Evolutionary conservation across 2,797 vertebrate genomes (phyloP), one percentile per base, ranked within the genome.

Genomic region (Melanogrammus aeglefinus): DNA sequence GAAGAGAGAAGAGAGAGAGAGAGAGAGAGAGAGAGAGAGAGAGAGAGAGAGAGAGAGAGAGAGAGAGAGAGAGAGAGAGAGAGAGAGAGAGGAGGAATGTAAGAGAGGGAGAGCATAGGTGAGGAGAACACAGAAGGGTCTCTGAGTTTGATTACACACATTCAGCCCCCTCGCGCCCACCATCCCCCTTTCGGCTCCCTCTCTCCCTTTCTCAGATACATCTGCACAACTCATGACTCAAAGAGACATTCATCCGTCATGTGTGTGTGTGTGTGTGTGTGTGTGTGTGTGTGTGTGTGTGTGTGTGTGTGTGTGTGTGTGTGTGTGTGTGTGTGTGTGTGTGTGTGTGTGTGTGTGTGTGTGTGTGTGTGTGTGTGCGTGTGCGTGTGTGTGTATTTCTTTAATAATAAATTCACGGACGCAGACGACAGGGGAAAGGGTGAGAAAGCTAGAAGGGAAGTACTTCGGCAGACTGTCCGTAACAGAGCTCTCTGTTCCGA

Each of bases 161-260:
- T 84, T 39, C 84, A 27, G 79, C 5, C 33, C 31, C 75, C 75
- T 70, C 77, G 78, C 44, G 35, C 41, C 12, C 76, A 78, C 75
- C 82, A 84, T 24, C 57, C n/a, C 6, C 36, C 31, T 73, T 74
- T 74, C 77, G 78, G 38, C 76, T 21, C n/a, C 47, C 47, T 18
- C 47, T 57, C 47, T 57, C 47, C n/a, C 57, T 63, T 77, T 77
- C 82, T 84, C 82, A 80, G 78, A 82, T 78, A 80, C 82, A 88
- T 85, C 80, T 87, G 82, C 6, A 75, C 77, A 79, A 86, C 84
- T 75, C 76, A 80, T 77, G 79, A 77, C 63, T 81, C 75, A 77
- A 79, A 83, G 80, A 82, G 80, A 18, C 78, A 84, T 89, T 88
- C 66, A 84, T 87, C 82, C 85, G 78, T 80, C 71, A 77, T 38